phyloP scores from a whole-genome alignment of 2,797 vertebrate genomes.

The Anabacerthia variegaticeps region DNA sequence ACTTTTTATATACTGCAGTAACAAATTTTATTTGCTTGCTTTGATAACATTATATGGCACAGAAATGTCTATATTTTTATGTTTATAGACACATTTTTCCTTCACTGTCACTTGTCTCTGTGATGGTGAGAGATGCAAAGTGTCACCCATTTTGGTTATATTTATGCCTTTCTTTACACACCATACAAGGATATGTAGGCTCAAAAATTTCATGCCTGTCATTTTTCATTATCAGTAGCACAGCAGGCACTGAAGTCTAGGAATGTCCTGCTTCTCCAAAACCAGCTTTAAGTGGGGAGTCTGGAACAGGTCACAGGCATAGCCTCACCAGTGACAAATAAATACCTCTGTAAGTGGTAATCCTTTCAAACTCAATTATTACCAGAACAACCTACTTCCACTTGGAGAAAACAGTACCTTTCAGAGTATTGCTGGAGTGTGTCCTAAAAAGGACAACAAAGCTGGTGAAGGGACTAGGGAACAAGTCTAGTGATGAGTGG shows the following conservation, averaged over 20 bases:
- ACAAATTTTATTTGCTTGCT: constrained; percentile 30
- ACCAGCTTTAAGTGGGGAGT: background rate
- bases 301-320: background rate
- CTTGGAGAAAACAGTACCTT: background rate
- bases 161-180: background rate
- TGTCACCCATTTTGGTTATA: background rate
- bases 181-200: background rate
- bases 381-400: background rate
- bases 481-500: background rate
- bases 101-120: background rate
- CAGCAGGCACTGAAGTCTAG: background rate
- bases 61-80: background rate
- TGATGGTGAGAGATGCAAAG: background rate
- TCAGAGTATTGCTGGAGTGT: background rate
- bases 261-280: background rate
- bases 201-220: background rate
- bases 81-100: background rate
- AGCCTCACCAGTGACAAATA: background rate
- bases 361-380: background rate
- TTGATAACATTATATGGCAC: background rate
- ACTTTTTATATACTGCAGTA: constrained; percentile 49
- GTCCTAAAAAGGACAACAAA: background rate
- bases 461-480: background rate
- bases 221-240: background rate
- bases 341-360: background rate